Evolutionary conservation across 2,113 vertebrate genomes (phyloP), one percentile per base, ranked within the genome.

Genomic region (Mormyrus iriodes): DNA sequence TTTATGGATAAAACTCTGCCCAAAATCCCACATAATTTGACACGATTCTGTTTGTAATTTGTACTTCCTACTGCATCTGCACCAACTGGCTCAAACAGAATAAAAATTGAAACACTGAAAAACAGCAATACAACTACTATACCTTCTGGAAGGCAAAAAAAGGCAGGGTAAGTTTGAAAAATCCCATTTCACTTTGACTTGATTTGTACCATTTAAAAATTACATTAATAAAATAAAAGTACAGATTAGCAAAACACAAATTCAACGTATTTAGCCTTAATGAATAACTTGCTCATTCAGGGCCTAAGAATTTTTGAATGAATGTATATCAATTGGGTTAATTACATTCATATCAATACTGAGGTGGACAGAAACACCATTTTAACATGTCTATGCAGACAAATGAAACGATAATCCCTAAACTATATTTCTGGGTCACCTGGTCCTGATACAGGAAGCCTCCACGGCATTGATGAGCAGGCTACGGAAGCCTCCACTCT

Each of bases 381-480:
- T 73, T 73, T 73, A n/a, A n/a, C n/a, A n/a, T n/a, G n/a, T n/a
- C n/a, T 19, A n/a, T 27, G 61, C 61, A 27, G 21, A 69, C 61
- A 69, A n/a, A n/a, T 12, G 9, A 76, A 53, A 0, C 12, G 69
- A 76, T 39, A 76, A 76, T 79, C 73, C 31, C 35, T 79, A 79
- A 79, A 79, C 39, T n/a, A n/a, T n/a, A n/a, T n/a, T n/a, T n/a
- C n/a, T n/a, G 21, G 17, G 12, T 48, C 88, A 99, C 98, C 94
- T 96, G 4, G 98, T 99, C 51, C 98, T 94, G 90, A 97, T 95
- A 91, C 98, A 99, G 31, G 98, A 99, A n/a, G 98, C 97, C 93
- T 99, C 98, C 2, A 99, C 98, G 0, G 98, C 98, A 2, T 99
- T 97, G 93, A 99, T 99, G 51, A 99, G 97, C 24, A 99, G 96